A percentile compares a stretch with the other conserved stretches of the same genome.
phyloP scores from a whole-genome alignment of 2,797 vertebrate genomes.

The Thunnus albacares region DNA sequence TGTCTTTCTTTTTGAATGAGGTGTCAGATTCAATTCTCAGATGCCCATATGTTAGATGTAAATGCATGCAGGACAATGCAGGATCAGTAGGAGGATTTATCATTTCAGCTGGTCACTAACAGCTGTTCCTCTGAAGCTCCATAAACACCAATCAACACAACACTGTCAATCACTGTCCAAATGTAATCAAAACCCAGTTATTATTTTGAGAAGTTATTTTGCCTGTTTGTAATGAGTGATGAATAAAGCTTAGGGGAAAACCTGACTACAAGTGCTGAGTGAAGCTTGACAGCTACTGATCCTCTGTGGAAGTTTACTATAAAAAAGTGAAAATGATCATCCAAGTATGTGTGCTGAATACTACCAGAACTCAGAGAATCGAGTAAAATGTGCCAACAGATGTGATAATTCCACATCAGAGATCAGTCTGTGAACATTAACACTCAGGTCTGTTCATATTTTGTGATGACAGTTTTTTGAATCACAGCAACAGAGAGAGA shows the following conservation, averaged over 20 bases:
- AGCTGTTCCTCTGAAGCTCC: not conserved
- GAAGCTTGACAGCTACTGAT: not conserved
- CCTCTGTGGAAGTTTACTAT: not conserved
- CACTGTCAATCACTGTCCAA: not conserved
- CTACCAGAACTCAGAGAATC: not conserved
- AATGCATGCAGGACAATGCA: not conserved
- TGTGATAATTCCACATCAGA: not conserved
- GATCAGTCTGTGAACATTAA: constrained; percentile 28
- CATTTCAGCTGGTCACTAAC: not conserved
- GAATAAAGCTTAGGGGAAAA: not conserved
- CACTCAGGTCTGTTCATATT: constrained; percentile 39
- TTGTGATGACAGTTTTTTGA: constrained; percentile 45
- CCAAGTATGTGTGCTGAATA: not conserved
- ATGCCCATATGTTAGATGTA: not conserved
- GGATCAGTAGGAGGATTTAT: not conserved
- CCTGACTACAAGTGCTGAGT: not conserved
- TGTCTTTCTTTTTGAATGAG: not conserved
- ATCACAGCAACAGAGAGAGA: constrained; percentile 31
- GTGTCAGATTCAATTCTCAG: not conserved
- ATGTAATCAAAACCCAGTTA: too few species aligned
- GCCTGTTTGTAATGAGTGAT: not conserved
- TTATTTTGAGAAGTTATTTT: not conserved
- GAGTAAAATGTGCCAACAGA: not conserved
- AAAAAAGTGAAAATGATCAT: not conserved
- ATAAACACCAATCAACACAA: not conserved